Base-by-base conservation (phyloP, 2,888 invertebrate species). In the Cremastinae sp. region DNA sequence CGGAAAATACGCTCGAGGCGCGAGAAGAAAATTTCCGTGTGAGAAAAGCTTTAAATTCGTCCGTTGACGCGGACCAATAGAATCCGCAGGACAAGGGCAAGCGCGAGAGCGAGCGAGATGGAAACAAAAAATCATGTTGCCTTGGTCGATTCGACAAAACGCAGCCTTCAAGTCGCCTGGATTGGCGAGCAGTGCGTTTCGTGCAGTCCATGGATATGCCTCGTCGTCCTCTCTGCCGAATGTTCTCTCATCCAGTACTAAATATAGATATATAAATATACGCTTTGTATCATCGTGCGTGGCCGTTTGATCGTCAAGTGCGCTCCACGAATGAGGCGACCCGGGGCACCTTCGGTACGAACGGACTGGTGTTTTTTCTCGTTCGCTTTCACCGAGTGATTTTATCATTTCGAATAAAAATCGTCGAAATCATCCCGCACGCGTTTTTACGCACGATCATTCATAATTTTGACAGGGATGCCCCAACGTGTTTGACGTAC, bases 121-220 rank as follows among this genome's bases (percentile, higher is more conserved):
- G 45, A 51, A 41, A 56, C 45, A 35, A 58, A 47, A 39, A 37
- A 51, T 39, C 20, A 49, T 41, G 28, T 43, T 65, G 20, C 39
- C 39, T 39, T 16, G 53, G 49, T 41, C 45, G 70, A 39, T n/a
- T 45, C 28, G 51, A 53, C n/a, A 53, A 72, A 72, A 76, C 58
- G 41, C 64, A 69, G 72, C 72, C 69, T 69, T 69, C 64, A 58
- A 58, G 76, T 53, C 58, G 43, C 70, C 51, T 53, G 64, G 28
- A 37, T 53, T 64, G 64, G 72, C 39, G 20, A 39, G 55, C 75
- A 75, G 76, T 76, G 73, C 69, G 72, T 64, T 73, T 69, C 73
- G 72, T 69, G 73, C 75, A 68, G 75, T 51, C 58, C 58, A 28
- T 49, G 53, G 53, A 68, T 53, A 68, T 68, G 51, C 62, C 55